Evolutionary conservation across 2,888 invertebrate species (phyloP).

Genomic region (Chelonus formosanus): DNA sequence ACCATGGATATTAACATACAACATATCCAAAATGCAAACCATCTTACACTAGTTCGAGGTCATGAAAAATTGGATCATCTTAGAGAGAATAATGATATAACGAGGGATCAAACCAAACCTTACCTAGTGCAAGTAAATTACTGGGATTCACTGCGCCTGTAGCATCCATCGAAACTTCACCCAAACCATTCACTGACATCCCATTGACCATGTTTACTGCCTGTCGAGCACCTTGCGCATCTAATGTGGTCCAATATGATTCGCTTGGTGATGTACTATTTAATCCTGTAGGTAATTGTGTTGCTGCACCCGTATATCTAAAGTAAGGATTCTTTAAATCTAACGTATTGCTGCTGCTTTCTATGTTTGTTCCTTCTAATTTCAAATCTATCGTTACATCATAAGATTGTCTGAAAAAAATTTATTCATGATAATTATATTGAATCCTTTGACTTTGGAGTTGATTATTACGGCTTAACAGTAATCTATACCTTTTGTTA

Average conservation of each 20-base stretch:
- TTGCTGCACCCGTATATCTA: constrained; percentile 92
- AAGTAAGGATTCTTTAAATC: constrained; percentile 99
- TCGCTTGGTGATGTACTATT: constrained; percentile 93
- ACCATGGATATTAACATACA: constrained; percentile 18
- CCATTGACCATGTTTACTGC: constrained; percentile 81
- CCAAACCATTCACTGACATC: constrained; percentile 78
- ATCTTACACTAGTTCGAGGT: constrained; percentile 12
- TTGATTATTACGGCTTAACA: too few species aligned
- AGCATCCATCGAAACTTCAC: constrained; percentile 77
- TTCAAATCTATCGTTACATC: constrained; percentile 96
- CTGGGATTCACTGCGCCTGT: constrained; percentile 69
- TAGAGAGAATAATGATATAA: constrained; percentile 45
- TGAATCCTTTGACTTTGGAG: too few species aligned
- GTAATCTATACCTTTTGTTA: constrained; percentile 78
- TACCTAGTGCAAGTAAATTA: constrained; percentile 62
- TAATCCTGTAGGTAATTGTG: constrained; percentile 91
- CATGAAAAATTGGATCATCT: constrained; percentile 11
- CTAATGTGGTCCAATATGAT: constrained; percentile 87
- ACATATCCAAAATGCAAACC: constrained; percentile 11
- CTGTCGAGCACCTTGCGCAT: constrained; percentile 75
- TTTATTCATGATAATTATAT: too few species aligned
- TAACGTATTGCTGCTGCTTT: constrained; percentile 86
- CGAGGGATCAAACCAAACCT: constrained; percentile 50
- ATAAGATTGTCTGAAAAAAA: constrained; percentile 84
- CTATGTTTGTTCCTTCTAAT: constrained; percentile 85